Conservation (phyloP, 1,140 invertebrate genomes). For the Paracyclopina nana region DNA sequence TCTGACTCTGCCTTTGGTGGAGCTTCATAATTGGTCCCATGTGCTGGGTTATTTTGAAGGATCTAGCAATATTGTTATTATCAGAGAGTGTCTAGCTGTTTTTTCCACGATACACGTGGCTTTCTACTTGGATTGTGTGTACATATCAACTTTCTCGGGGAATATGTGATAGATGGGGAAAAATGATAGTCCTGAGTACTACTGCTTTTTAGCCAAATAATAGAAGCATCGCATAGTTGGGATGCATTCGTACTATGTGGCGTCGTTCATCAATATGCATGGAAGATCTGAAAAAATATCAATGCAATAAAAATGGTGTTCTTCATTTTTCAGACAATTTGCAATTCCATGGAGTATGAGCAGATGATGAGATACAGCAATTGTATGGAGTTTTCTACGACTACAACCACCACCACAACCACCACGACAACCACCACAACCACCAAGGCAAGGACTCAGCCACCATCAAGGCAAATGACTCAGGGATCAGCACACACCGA, state of each 20-base stretch:
- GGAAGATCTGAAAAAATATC: not conserved
- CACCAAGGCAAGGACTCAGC: not conserved
- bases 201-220: not conserved
- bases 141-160: too few relatives aligned
- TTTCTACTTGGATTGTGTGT: too few relatives aligned
- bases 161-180: too few relatives aligned
- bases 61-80: too few relatives aligned
- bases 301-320: not conserved
- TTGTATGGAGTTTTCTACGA: not conserved
- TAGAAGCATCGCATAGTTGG: not conserved
- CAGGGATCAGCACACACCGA: too few relatives aligned
- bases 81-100: too few relatives aligned
- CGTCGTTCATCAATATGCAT: not conserved
- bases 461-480: slow-evolving; percentile 1
- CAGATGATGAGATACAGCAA: not conserved
- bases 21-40: too few relatives aligned
- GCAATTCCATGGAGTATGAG: not conserved
- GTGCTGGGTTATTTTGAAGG: too few relatives aligned
- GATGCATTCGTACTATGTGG: not conserved
- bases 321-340: not conserved
- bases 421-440: not conserved
- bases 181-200: not conserved
- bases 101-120: too few relatives aligned
- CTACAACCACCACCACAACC: not conserved
- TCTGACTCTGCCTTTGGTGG: too few relatives aligned